Evolutionary conservation across 2,113 vertebrate genomes (phyloP), one percentile per base, ranked within the genome.

Genomic region (Pogonocichla stellata): DNA sequence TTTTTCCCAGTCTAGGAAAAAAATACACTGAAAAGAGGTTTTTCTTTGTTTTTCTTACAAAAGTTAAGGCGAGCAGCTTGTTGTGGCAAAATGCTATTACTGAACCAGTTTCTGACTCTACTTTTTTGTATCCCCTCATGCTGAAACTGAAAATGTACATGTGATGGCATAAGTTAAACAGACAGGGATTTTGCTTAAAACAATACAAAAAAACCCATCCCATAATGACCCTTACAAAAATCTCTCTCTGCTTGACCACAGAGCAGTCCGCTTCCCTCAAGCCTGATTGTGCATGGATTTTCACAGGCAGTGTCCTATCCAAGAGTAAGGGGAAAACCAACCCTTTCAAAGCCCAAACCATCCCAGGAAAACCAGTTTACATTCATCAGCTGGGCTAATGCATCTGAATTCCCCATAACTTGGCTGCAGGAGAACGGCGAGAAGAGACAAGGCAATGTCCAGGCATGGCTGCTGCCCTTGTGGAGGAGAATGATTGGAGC

Each of bases 31-130:
- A 96, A 98, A 98, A 97, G 70, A 88, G 74, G 34, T 28, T 48
- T 82, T 66, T 86, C 67, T 83, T 87, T 86, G 23, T 80, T 92
- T 93, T 95, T 96, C 89, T 97, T 98, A 98, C n/a, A 98, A 98
- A 98, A 98, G 95, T 98, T 98, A 98, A 98, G 98, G 98, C 98
- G 90, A 97, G 94, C 78, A 97, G 96, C 97, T 98, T 91, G 96
- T 97, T 95, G 96, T 97, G 97, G 85, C 92, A 97, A 96, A 96
- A 96, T 93, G 82, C 48, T 84, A 67, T 96, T 85, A 91, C 65
- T 77, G 85, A 83, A 92, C 82, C 66, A 86, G 86, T 93, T 90
- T 95, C 72, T 78, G 62, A 80, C 73, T 90, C 61, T 91, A 73
- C 69, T 85, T 91, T 95, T 91, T 73, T 47, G 57, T 93, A 96